phyloP scores from a whole-genome alignment of 2,113 vertebrate species.

The Oncorhynchus masou region DNA sequence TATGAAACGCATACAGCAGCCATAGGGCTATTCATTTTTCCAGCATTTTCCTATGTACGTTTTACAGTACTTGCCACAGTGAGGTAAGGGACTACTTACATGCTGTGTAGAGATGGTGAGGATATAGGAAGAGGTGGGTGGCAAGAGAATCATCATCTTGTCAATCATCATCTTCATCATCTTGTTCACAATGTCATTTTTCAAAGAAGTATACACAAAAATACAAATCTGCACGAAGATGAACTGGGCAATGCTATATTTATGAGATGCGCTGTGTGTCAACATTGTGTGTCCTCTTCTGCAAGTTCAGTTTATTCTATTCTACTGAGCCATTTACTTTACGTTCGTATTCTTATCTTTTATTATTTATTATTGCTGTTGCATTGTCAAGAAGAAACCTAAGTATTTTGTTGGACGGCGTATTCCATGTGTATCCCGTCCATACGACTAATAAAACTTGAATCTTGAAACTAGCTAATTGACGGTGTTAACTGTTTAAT shows the following conservation, averaged over 20 bases:
- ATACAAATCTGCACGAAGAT: too few species aligned
- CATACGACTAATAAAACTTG: too few species aligned
- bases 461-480: constrained; percentile 64
- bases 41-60: background rate
- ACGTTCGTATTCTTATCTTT: too few species aligned
- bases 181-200: constrained; percentile 75
- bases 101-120: constrained; percentile 76
- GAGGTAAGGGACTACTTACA: constrained; percentile 72
- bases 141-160: too few species aligned
- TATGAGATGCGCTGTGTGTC: background rate
- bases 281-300: background rate
- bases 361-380: too few species aligned
- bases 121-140: constrained; percentile 68
- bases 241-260: too few species aligned
- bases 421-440: too few species aligned
- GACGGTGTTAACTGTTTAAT: constrained; percentile 70
- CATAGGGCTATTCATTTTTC: background rate
- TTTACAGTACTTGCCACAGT: background rate
- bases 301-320: background rate
- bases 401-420: too few species aligned
- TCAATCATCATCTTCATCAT: too few species aligned
- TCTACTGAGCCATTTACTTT: too few species aligned
- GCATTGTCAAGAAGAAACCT: too few species aligned
- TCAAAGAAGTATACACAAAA: too few species aligned
- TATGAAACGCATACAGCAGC: background rate